phyloP scores from a whole-genome alignment of 2,888 invertebrate genomes.

The Agonopterix arenella region DNA sequence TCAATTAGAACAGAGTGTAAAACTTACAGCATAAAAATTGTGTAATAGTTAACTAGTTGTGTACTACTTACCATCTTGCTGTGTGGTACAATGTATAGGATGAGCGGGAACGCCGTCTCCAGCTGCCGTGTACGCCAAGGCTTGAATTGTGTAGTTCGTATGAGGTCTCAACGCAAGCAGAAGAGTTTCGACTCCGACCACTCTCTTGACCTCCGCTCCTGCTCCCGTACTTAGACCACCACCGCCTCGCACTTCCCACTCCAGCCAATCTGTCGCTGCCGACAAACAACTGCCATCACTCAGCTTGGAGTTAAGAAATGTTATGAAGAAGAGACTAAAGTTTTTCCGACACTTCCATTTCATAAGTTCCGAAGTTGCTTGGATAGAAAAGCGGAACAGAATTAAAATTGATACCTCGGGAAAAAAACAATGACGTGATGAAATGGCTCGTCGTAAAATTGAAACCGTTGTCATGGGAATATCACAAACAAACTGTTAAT shows the following conservation, averaged over 20 bases:
- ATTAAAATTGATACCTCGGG: no score
- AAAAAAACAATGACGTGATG: no score
- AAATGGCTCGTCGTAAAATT: no score
- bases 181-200: constrained; percentile 86
- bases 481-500: constrained; percentile 8
- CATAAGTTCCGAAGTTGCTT: no score
- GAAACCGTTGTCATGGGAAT: background rate
- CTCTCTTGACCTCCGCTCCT: constrained; percentile 85
- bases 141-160: constrained; percentile 92
- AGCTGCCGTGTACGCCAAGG: constrained; percentile 88
- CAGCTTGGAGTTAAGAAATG: constrained; percentile 47
- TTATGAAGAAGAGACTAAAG: background rate
- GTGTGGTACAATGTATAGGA: constrained; percentile 87
- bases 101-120: constrained; percentile 90
- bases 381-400: no score
- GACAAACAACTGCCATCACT: constrained; percentile 73
- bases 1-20: background rate
- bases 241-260: constrained; percentile 63
- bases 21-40: background rate
- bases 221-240: constrained; percentile 35
- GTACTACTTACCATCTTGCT: constrained; percentile 84
- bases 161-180: constrained; percentile 87
- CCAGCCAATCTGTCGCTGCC: constrained; percentile 71
- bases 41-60: background rate
- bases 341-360: background rate